Conservation (phyloP, 2,888 invertebrate species). For the Stegana nigrithorax region DNA sequence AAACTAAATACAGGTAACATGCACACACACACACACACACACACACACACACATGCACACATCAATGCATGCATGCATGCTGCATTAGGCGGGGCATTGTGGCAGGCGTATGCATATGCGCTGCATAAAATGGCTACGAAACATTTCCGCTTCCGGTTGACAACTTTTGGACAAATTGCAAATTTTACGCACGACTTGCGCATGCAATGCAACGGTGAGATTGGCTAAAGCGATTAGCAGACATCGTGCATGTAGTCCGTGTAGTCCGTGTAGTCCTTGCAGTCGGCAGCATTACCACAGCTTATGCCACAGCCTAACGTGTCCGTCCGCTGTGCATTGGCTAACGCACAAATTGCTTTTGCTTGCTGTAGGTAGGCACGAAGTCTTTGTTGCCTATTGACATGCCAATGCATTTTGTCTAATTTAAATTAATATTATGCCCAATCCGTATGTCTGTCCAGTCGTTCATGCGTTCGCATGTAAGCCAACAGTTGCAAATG, state of each 20-base stretch:
- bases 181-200: slow-evolving; percentile 41
- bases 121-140: too few species aligned
- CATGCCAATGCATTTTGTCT: slow-evolving; percentile 38
- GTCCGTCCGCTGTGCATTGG: too few species aligned
- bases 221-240: slow-evolving; percentile 4
- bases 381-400: slow-evolving; percentile 2
- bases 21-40: not conserved
- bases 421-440: slow-evolving; percentile 61
- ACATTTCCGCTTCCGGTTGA: slow-evolving; percentile 30
- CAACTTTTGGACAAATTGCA: slow-evolving; percentile 36
- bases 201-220: not conserved
- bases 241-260: too few species aligned
- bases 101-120: not conserved
- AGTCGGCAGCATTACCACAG: not conserved
- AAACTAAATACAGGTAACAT: slow-evolving; percentile 6
- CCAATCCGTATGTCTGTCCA: slow-evolving; percentile 20
- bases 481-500: slow-evolving; percentile 23
- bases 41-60: too few species aligned
- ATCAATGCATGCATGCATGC: not conserved
- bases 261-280: too few species aligned
- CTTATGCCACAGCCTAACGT: slow-evolving; percentile 35
- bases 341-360: slow-evolving; percentile 30
- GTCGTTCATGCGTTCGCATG: not conserved
- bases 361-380: slow-evolving; percentile 8
- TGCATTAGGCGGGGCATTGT: not conserved